Conservation (phyloP, 2,797 vertebrate genomes). For the Arnoldichthys spilopterus region DNA sequence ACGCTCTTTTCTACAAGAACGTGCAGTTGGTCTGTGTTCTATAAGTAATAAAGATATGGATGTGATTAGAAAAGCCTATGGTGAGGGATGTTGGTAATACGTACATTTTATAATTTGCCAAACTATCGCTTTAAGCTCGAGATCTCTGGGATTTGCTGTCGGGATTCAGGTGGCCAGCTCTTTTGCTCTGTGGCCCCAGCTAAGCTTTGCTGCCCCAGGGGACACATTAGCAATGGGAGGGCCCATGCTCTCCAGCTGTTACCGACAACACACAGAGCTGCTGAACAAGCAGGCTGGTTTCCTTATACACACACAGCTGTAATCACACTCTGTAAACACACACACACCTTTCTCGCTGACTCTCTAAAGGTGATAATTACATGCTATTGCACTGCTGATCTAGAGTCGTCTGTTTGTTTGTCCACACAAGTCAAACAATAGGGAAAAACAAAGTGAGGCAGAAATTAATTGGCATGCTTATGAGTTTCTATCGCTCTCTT, state of each 20-base stretch:
- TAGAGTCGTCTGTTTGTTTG: slow-evolving; percentile 36
- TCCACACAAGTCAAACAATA: slow-evolving; percentile 22
- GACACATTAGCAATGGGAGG: slow-evolving; percentile 26
- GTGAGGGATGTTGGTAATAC: too few species aligned
- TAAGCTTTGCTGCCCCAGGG: not conserved
- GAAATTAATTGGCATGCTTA: not conserved
- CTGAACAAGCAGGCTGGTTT: slow-evolving; percentile 22
- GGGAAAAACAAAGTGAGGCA: slow-evolving; percentile 11
- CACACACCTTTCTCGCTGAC: slow-evolving; percentile 27
- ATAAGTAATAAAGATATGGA: too few species aligned
- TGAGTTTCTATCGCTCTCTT: not conserved
- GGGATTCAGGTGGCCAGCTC: not conserved
- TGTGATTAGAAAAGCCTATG: too few species aligned
- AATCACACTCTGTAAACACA: slow-evolving; percentile 15
- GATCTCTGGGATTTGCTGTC: not conserved
- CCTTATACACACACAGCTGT: not conserved
- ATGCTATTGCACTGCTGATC: slow-evolving; percentile 32
- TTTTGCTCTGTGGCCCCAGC: not conserved
- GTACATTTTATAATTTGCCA: not conserved
- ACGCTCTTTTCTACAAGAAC: too few species aligned
- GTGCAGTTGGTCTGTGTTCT: too few species aligned
- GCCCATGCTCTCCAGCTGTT: not conserved
- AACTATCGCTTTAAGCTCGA: not conserved
- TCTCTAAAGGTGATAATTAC: slow-evolving; percentile 48
- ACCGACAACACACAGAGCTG: slow-evolving; percentile 33